A percentile compares a stretch with the other conserved stretches of the same genome.
phyloP scores from a whole-genome alignment of 1,140 invertebrate species.

The Drosophila sechellia region DNA sequence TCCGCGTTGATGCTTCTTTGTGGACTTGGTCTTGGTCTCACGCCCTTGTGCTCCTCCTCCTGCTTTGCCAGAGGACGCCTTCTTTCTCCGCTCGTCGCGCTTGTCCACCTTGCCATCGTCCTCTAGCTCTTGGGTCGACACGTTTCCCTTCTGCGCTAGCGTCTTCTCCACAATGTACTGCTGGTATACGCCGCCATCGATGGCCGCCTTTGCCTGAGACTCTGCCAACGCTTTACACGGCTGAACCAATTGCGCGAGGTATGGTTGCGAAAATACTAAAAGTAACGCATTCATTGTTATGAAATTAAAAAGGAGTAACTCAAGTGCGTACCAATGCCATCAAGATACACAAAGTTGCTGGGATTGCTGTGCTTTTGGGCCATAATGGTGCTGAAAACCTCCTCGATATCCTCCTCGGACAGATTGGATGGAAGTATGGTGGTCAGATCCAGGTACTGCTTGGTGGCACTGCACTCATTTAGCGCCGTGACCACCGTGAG shows the following conservation, averaged over 20 bases:
- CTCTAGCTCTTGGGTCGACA: conserved; percentile 45
- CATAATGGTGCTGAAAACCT: conserved; percentile 89
- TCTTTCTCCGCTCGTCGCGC: conserved; percentile 94
- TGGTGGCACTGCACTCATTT: conserved; percentile 92
- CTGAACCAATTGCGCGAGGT: conserved; percentile 89
- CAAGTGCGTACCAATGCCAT: conserved; percentile 85
- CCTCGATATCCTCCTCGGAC: conserved; percentile 90
- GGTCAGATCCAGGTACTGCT: conserved; percentile 92
- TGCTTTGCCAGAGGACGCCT: conserved; percentile 92
- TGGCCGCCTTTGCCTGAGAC: conserved; percentile 90
- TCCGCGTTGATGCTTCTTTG: conserved; percentile 90
- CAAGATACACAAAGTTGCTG: conserved; percentile 85
- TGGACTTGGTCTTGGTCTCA: conserved; percentile 97
- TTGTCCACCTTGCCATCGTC: conserved; percentile 88
- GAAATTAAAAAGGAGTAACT: too few relatives aligned
- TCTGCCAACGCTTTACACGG: conserved; percentile 89
- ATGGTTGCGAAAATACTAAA: conserved; percentile 87
- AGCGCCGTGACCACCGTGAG: conserved; percentile 87
- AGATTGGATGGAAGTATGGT: conserved; percentile 92
- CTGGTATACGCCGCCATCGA: conserved; percentile 89
- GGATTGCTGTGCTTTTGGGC: conserved; percentile 85
- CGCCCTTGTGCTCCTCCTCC: conserved; percentile 96
- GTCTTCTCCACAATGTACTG: conserved; percentile 87
- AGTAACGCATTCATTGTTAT: not conserved
- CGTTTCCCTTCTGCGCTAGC: conserved; percentile 83